Evolutionary conservation across 2,797 vertebrate genomes (phyloP).

Genomic region (Synanceia verrucosa): DNA sequence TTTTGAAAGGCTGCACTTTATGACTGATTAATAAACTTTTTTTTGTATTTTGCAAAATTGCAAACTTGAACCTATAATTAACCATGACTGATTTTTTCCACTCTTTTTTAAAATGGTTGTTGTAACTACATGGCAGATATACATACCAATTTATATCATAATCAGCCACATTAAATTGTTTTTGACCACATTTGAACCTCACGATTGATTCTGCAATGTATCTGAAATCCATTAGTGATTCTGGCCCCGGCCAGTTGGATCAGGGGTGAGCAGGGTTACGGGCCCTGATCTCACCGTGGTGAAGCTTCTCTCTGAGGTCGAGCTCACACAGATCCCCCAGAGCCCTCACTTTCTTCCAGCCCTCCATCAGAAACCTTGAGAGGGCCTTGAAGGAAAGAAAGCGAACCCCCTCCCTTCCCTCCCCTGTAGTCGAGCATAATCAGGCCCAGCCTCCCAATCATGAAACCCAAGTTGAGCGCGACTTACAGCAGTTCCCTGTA

Average conservation of each 20-base stretch:
- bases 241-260: conserved; percentile 38
- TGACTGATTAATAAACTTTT: neutral
- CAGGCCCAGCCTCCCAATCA: conserved; percentile 84
- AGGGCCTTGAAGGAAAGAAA: conserved; percentile 79
- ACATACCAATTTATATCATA: conserved; percentile 25
- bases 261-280: conserved; percentile 43
- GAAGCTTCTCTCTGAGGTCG: conserved; percentile 52
- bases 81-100: conserved; percentile 7
- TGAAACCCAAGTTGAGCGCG: conserved; percentile 81
- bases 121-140: conserved; percentile 20
- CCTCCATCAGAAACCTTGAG: conserved; percentile 71
- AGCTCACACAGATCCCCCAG: conserved; percentile 45
- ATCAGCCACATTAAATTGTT: conserved; percentile 33
- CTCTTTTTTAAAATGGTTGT: conserved; percentile 3
- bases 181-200: conserved; percentile 46
- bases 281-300: conserved; percentile 59
- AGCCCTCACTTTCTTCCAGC: conserved; percentile 41
- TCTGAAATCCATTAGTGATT: conserved; percentile 67
- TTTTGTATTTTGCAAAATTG: neutral
- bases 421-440: conserved; percentile 73
- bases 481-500: conserved; percentile 69
- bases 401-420: conserved; percentile 38
- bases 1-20: neutral
- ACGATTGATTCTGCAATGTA: conserved; percentile 62
- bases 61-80: conserved; percentile 7